Evolutionary conservation across 1,140 invertebrate genomes (phyloP).

Genomic region (Drosophila pandora): DNA sequence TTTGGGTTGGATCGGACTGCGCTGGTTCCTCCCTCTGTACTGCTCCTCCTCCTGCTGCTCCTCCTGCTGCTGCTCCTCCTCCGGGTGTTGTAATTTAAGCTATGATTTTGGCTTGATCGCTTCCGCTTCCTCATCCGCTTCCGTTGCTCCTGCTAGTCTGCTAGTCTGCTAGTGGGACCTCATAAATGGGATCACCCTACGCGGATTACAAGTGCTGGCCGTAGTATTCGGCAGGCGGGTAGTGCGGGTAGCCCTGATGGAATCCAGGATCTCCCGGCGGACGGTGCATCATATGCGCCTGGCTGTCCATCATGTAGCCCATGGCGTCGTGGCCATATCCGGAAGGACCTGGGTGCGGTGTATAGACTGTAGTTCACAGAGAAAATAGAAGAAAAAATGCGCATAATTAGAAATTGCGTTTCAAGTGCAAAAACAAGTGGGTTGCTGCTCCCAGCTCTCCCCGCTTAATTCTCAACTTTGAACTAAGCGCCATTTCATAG

Average conservation of each 20-base stretch:
- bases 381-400: constrained; percentile 68
- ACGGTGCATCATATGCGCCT: constrained; percentile 96
- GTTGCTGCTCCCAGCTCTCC: constrained; percentile 23
- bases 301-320: constrained; percentile 98
- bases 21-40: constrained; percentile 15
- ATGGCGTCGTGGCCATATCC: constrained; percentile 98
- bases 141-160: constrained; percentile 1
- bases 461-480: constrained; percentile 42
- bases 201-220: constrained; percentile 92
- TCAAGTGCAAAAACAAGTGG: constrained; percentile 19
- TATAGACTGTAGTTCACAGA: constrained; percentile 88
- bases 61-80: constrained; percentile 7
- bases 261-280: constrained; percentile 94
- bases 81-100: constrained; percentile 70
- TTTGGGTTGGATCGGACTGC: constrained; percentile 36
- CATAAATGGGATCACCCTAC: constrained; percentile 25
- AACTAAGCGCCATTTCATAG: constrained; percentile 68
- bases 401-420: constrained; percentile 83
- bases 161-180: background rate
- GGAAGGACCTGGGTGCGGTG: constrained; percentile 95
- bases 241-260: constrained; percentile 95
- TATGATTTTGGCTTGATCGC: constrained; percentile 80
- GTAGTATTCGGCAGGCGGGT: constrained; percentile 94
- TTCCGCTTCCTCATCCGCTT: constrained; percentile 31
- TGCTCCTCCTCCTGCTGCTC: constrained; percentile 3